Percentiles rank a stretch among this genome's conserved stretches.
Evolutionary conservation across 2,113 vertebrate species (phyloP).

Genomic region (Megaceryle torquata): DNA sequence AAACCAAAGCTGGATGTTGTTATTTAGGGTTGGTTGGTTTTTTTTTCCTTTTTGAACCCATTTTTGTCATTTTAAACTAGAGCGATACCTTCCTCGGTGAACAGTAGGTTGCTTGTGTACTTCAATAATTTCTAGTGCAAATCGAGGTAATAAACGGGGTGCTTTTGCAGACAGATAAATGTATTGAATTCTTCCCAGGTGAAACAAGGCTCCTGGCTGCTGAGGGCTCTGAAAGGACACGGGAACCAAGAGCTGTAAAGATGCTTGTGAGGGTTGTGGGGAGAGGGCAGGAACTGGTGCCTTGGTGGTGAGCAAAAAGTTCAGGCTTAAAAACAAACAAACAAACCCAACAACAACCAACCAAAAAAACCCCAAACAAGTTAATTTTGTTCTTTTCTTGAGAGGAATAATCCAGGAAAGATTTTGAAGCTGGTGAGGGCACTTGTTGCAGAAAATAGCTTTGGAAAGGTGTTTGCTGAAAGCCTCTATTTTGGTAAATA

Average conservation of each 20-base stretch:
- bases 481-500: too few relatives aligned
- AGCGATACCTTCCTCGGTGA: background rate
- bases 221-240: background rate
- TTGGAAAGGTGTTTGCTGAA: background rate
- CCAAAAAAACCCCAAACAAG: too few relatives aligned
- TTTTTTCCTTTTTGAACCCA: background rate
- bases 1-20: background rate
- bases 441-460: background rate
- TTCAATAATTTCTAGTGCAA: background rate
- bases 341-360: too few relatives aligned
- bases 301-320: background rate
- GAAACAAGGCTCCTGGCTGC: background rate
- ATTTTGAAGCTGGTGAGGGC: background rate
- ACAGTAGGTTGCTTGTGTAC: background rate
- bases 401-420: background rate
- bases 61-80: background rate
- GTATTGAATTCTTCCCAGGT: background rate
- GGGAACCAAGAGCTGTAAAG: background rate
- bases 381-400: background rate
- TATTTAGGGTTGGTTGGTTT: background rate
- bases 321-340: background rate
- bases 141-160: rapidly evolving
- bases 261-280: background rate
- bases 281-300: background rate
- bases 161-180: background rate